A percentile compares a stretch with the other conserved stretches of the same genome.
Conservation (phyloP, 1,140 invertebrate genomes). For the Leptoteleia sp. region DNA sequence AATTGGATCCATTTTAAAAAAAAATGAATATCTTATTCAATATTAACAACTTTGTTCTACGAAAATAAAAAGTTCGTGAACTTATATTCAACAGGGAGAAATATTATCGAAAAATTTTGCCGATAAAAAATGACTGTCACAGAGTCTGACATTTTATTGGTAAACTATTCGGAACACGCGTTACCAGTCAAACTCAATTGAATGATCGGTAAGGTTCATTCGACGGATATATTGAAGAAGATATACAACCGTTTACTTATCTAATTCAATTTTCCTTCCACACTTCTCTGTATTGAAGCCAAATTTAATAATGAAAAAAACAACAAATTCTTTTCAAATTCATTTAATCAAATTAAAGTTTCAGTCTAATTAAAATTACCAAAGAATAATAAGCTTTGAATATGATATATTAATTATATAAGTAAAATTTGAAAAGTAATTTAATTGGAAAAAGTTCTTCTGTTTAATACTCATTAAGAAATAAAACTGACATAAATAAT, state of each 20-base stretch:
- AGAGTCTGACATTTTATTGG: conserved; percentile 40
- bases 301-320: too few relatives aligned
- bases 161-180: conserved; percentile 49
- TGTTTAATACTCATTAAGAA: too few relatives aligned
- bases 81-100: conserved; percentile 20
- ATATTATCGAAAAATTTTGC: conserved; percentile 40
- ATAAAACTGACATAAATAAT: too few relatives aligned
- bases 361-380: too few relatives aligned
- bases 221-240: conserved; percentile 21
- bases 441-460: too few relatives aligned
- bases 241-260: conserved; percentile 14
- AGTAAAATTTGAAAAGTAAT: too few relatives aligned
- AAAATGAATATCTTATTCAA: neutral
- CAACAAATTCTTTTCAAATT: too few relatives aligned
- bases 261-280: conserved; percentile 11
- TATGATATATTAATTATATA: too few relatives aligned
- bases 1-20: neutral
- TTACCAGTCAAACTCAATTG: conserved; percentile 36
- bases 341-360: too few relatives aligned
- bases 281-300: too few relatives aligned
- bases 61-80: conserved; percentile 15
- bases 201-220: conserved; percentile 36
- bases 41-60: neutral
- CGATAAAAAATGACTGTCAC: conserved; percentile 44
- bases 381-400: too few relatives aligned